phyloP scores from a whole-genome alignment of 1,140 invertebrate species.

The Neotoxoptera formosana region DNA sequence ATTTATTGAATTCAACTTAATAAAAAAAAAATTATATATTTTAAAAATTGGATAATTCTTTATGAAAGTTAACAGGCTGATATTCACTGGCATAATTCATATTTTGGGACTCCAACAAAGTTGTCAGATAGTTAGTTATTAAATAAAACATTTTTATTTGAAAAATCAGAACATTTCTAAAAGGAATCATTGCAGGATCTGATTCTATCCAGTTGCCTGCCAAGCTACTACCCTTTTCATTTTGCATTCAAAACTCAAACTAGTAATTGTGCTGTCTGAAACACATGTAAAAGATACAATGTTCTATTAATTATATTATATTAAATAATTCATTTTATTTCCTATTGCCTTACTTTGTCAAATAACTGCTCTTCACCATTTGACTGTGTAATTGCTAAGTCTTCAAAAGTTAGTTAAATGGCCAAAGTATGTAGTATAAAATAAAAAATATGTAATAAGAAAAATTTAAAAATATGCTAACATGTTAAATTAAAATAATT shows the following conservation, averaged over 20 bases:
- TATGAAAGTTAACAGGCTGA: not conserved
- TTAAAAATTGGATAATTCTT: not conserved
- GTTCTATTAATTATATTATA: not conserved
- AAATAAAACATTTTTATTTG: conserved; percentile 70
- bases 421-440: too few relatives aligned
- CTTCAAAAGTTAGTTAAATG: conserved; percentile 64
- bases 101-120: not conserved
- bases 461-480: too few relatives aligned
- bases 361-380: conserved; percentile 83
- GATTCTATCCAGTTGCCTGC: conserved; percentile 75
- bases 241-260: conserved; percentile 77
- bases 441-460: too few relatives aligned
- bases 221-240: conserved; percentile 73
- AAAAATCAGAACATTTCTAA: conserved; percentile 73
- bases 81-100: too few relatives aligned
- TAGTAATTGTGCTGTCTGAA: conserved; percentile 69
- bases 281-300: conserved; percentile 34
- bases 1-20: not conserved
- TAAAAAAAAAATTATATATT: not conserved
- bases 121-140: conserved; percentile 59
- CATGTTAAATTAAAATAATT: too few relatives aligned
- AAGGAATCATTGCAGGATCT: conserved; percentile 74
- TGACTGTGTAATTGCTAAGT: conserved; percentile 68
- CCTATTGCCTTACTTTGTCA: conserved; percentile 64
- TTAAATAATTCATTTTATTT: not conserved